Evolutionary conservation across 1,140 invertebrate species (phyloP).

Genomic region (Druon quercuslanigerum): DNA sequence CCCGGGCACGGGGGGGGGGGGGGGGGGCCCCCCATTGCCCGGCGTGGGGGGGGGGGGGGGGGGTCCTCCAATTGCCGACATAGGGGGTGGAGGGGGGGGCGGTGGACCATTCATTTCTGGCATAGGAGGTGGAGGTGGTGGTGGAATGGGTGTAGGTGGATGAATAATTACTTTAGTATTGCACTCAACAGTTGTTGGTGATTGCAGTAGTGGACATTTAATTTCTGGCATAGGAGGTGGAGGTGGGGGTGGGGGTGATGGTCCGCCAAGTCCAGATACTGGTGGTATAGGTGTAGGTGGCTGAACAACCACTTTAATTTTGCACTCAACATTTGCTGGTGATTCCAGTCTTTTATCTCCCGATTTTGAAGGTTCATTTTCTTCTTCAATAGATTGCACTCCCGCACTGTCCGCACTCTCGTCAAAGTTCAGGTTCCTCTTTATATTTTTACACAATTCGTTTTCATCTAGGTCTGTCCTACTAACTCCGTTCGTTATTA

Average conservation of each 20-base stretch:
- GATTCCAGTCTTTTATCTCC: too few species aligned
- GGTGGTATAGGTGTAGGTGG: too few species aligned
- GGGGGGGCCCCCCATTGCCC: slow-evolving; percentile 53
- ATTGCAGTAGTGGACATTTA: too few species aligned
- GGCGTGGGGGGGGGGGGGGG: slow-evolving; percentile 57
- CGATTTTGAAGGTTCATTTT: background rate
- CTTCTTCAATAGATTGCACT: background rate
- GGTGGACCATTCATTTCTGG: background rate
- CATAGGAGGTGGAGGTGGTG: background rate
- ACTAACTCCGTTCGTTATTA: slow-evolving; percentile 4
- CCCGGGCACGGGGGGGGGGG: slow-evolving; percentile 54
- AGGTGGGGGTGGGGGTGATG: too few species aligned
- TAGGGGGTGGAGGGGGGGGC: background rate
- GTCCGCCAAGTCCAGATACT: too few species aligned
- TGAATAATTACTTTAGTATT: too few species aligned
- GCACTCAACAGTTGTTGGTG: too few species aligned
- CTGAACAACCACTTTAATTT: too few species aligned
- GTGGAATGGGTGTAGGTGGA: too few species aligned
- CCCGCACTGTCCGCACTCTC: background rate
- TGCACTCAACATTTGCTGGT: too few species aligned
- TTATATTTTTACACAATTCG: background rate
- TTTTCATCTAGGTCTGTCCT: background rate
- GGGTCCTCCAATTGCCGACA: background rate
- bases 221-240: background rate
- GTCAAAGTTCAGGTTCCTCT: slow-evolving; percentile 1